Evolutionary conservation across 2,888 invertebrate species (phyloP), one percentile per base, ranked within the genome.

Genomic region (Dexiosoma caninum): DNA sequence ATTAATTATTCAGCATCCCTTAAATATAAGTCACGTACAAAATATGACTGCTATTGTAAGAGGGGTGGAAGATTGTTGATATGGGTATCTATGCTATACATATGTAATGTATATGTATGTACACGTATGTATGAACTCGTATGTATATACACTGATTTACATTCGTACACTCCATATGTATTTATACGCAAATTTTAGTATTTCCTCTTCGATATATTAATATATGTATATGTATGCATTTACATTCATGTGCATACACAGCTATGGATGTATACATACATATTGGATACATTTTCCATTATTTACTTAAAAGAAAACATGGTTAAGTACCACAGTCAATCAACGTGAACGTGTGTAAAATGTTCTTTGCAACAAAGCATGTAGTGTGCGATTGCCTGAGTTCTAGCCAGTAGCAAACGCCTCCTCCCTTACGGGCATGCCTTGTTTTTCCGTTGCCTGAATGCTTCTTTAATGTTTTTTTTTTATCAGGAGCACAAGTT

Each of bases 351-450:
- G 44, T 70, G 57, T 32, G 40, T 53, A 49, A 66, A 16, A 55
- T 16, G 51, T 42, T 21, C 59, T n/a, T 51, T 74, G 40, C 44
- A 64, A 35, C 64, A 55, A 30, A 60, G 35, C 64, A 57, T 19
- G 66, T 53, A 42, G 42, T 80, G 78, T 83, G 82, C 86, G 87
- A 88, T 86, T 88, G 87, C 89, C 86, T 83, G 86, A 83, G 81
- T 87, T 85, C 86, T 87, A 86, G 85, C 88, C 88, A 88, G 87
- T 88, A 89, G 88, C 88, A 84, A 84, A 84, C 85, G 88, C 78
- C 86, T 87, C 87, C 85, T 86, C 85, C 88, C 89, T 89, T 85
- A 78, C 84, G 87, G 88, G 85, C 85, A 84, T 78, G 51, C 80
- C 80, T 67, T 67, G 69, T 64, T 75, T 78, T 66, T 64, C 12